Conservation (phyloP, 2,797 vertebrate species). For the Dallia pectoralis region DNA sequence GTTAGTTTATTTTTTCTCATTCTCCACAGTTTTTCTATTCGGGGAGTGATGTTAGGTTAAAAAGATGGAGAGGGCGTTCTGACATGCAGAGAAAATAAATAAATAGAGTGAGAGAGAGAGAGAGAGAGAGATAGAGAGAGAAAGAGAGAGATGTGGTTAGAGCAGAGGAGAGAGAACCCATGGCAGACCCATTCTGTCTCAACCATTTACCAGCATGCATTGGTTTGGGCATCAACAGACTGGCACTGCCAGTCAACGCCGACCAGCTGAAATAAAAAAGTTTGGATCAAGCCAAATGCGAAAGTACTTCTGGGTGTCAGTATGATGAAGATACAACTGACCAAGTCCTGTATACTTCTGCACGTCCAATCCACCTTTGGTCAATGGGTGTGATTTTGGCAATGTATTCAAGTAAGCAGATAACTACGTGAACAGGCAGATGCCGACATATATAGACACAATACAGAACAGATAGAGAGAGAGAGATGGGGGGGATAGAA, state of each 20-base stretch:
- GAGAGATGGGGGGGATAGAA: slow-evolving; percentile 35
- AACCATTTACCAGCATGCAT: slow-evolving; percentile 75
- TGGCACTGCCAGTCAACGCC: slow-evolving; percentile 53
- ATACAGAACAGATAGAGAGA: slow-evolving; percentile 21
- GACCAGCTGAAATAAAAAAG: slow-evolving; percentile 56
- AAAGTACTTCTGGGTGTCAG: slow-evolving; percentile 37
- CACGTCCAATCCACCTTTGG: slow-evolving; percentile 57
- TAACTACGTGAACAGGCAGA: slow-evolving; percentile 42
- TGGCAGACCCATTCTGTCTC: slow-evolving; percentile 70
- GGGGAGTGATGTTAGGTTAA: slow-evolving; percentile 38
- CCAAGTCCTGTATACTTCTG: slow-evolving; percentile 49
- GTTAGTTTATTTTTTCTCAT: slow-evolving; percentile 80
- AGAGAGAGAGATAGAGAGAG: slow-evolving; percentile 44
- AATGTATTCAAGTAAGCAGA: slow-evolving; percentile 55
- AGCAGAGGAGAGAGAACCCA: slow-evolving; percentile 44
- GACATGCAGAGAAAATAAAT: slow-evolving; percentile 71
- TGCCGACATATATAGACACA: slow-evolving; percentile 4
- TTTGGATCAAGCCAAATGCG: slow-evolving; percentile 52
- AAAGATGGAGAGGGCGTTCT: slow-evolving; percentile 47
- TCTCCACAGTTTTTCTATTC: slow-evolving; percentile 57
- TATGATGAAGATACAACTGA: slow-evolving; percentile 57
- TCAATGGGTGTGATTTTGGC: slow-evolving; percentile 41
- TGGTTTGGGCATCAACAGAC: slow-evolving; percentile 66
- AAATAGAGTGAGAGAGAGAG: no score
- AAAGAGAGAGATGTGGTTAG: slow-evolving; percentile 50